Evolutionary conservation across 2,888 invertebrate species (phyloP), one percentile per base, ranked within the genome.

Genomic region (Ichneumon xanthorius): DNA sequence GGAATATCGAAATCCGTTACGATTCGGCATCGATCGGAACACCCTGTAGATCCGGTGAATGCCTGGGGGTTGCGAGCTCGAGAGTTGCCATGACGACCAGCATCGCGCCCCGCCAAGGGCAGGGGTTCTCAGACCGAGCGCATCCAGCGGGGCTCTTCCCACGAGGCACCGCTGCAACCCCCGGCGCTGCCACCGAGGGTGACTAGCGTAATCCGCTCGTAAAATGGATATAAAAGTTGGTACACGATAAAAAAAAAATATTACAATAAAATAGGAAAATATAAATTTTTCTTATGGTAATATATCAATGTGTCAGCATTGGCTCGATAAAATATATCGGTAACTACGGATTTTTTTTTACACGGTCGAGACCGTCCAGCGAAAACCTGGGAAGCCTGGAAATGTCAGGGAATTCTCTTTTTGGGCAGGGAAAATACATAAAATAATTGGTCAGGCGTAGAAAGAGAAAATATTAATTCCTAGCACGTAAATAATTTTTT

Each of bases 1-100:
- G 71, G 48, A 73, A 68, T 86, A 77, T 78, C 71, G 80, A 77
- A 85, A 82, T 81, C 81, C 80, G 67, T 77, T 73, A 40, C 68
- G 77, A 84, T 83, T 85, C 78, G 50, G 53, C 85, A 90, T 91
- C 91, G 92, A 91, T 90, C 89, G 87, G 84, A 81, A 80, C 86
- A 86, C 85, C 88, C 87, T 86, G 89, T 92, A 89, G 91, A 92
- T 92, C 91, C 89, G 83, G 87, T 89, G 87, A 85, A 53, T 88
- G 90, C 83, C 89, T 89, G 88, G 91, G 89, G 89, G 88, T 80
- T 82, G 82, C 73, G 72, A 89, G 91, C 92, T 89, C 88, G 79
- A 88, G 82, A 86, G 92, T 92, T 90, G 88, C 91, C 88, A 92
- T 92, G 92, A 88, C 91, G 83, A 92, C 92, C 88, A 90, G 87